Evolutionary conservation across 2,797 vertebrate species (phyloP).

Genomic region (Ceryle rudis): DNA sequence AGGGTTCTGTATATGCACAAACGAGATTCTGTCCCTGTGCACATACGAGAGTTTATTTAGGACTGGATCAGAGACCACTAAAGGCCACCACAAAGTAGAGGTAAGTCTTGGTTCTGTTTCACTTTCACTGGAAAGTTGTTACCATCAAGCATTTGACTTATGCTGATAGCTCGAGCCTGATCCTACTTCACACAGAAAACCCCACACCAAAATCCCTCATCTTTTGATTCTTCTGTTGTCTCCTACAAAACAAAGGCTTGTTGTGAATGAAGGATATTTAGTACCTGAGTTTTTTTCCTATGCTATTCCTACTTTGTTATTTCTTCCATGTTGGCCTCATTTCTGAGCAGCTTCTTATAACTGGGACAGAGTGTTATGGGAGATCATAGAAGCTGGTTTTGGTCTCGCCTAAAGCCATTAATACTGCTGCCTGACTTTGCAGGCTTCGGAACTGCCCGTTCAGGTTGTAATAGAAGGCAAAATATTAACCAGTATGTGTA

Average conservation of each 20-base stretch:
- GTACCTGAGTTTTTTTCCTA: neutral
- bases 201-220: neutral
- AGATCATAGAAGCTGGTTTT: constrained; percentile 10
- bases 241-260: neutral
- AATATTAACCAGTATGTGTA: neutral
- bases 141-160: neutral
- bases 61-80: neutral
- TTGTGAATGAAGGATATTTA: neutral
- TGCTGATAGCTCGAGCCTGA: neutral
- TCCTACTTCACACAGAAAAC: neutral
- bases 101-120: neutral
- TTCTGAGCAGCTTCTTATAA: constrained; percentile 9
- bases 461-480: neutral
- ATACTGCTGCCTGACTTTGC: neutral
- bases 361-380: neutral
- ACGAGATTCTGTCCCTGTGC: neutral
- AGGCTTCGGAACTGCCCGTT: neutral
- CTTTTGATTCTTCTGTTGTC: neutral
- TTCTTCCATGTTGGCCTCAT: neutral
- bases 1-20: neutral
- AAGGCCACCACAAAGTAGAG: neutral
- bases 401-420: neutral
- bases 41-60: neutral
- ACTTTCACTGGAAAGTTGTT: neutral
- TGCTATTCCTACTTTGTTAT: neutral